Evolutionary conservation across 1,140 invertebrate species (phyloP).

Genomic region (Myzus persicae): DNA sequence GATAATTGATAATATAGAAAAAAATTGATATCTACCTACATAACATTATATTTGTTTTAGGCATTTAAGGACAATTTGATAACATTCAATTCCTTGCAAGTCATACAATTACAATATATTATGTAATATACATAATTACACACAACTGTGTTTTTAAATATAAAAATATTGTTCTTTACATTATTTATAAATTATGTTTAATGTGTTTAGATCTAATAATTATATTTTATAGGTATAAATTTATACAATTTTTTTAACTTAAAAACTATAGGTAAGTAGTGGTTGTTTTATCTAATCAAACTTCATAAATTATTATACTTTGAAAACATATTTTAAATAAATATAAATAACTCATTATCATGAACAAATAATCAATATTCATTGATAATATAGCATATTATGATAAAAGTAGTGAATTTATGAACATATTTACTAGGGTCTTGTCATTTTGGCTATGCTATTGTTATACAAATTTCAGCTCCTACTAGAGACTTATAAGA

Average conservation of each 20-base stretch:
- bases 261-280: background rate
- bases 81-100: background rate
- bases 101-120: background rate
- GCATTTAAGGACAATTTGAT: no score
- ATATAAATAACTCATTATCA: background rate
- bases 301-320: background rate
- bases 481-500: background rate
- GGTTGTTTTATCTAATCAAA: background rate
- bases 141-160: background rate
- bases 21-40: background rate
- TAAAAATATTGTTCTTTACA: background rate
- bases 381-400: background rate
- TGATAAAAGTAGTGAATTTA: background rate
- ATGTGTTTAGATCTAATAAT: background rate
- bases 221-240: no score
- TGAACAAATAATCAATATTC: background rate
- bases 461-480: background rate
- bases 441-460: background rate
- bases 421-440: background rate
- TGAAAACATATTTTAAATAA: background rate
- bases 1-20: background rate
- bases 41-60: background rate
- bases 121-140: no score
- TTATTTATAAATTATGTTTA: background rate
- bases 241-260: background rate